A percentile compares a stretch with the other conserved stretches of the same genome.
Evolutionary conservation across 2,888 invertebrate species (phyloP).

Genomic region (Cataglyphis livida): DNA sequence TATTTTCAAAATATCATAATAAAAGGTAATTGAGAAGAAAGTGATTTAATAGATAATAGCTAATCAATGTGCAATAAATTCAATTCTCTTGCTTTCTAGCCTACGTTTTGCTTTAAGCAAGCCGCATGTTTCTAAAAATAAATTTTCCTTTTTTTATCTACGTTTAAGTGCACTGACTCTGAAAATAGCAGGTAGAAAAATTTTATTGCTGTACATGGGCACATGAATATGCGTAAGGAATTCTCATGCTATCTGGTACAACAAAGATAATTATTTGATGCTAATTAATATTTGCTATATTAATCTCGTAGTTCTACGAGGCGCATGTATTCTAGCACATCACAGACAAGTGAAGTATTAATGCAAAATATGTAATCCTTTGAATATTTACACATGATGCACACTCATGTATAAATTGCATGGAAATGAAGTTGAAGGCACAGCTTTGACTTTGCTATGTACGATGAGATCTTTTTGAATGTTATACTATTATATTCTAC

Average conservation of each 20-base stretch:
- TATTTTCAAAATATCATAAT: background rate
- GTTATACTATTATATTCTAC: background rate
- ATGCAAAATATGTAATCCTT: background rate
- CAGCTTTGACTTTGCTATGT: conserved; percentile 6
- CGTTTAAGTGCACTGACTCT: conserved; percentile 28
- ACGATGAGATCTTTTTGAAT: background rate
- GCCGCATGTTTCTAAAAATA: background rate
- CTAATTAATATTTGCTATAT: conserved; percentile 33
- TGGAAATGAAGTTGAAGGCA: background rate
- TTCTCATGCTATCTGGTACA: conserved; percentile 27
- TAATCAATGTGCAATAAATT: background rate
- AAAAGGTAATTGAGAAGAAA: background rate
- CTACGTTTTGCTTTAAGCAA: background rate
- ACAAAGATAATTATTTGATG: conserved; percentile 27
- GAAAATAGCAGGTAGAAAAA: conserved; percentile 57
- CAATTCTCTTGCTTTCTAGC: conserved; percentile 3
- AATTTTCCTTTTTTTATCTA: conserved; percentile 7
- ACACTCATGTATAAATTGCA: background rate
- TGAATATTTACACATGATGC: background rate
- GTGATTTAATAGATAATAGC: background rate
- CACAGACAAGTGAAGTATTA: background rate
- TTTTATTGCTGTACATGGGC: conserved; percentile 45
- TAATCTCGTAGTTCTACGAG: conserved; percentile 12
- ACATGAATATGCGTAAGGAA: conserved; percentile 29
- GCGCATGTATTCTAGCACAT: background rate